Conservation (phyloP, 2,888 invertebrate genomes). For the Drosophila tanythrix region DNA sequence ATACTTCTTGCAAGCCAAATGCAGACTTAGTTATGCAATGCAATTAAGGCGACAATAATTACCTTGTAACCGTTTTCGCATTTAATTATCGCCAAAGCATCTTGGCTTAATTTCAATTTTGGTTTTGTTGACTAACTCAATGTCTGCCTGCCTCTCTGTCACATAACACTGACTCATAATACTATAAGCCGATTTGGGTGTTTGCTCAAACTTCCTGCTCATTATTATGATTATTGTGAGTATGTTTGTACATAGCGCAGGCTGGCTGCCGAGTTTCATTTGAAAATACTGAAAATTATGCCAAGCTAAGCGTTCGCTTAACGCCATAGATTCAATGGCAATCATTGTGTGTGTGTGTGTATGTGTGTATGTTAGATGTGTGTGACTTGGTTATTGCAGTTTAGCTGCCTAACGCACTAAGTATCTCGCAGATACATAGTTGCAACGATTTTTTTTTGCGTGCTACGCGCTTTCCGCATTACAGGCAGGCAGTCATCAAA, state of each 20-base stretch:
- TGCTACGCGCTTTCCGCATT: conserved; percentile 51
- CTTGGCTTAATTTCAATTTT: conserved; percentile 49
- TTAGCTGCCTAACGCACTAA: conserved; percentile 31
- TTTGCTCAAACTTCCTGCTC: conserved; percentile 68
- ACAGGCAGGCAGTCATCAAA: conserved; percentile 49
- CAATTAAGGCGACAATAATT: conserved; percentile 30
- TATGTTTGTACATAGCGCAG: conserved; percentile 5
- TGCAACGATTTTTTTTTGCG: conserved; percentile 24
- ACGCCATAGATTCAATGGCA: conserved; percentile 23
- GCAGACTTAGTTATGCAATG: conserved; percentile 64
- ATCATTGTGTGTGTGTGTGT: conserved; percentile 14
- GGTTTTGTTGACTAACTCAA: conserved; percentile 17
- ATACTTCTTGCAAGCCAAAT: conserved; percentile 41
- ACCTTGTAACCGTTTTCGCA: conserved; percentile 59
- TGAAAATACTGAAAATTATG: conserved; percentile 43
- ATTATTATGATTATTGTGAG: conserved; percentile 62
- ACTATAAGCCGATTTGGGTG: conserved; percentile 74
- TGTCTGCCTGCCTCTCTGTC: conserved; percentile 18
- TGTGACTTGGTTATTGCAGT: conserved; percentile 19
- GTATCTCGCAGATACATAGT: conserved; percentile 38
- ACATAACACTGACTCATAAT: conserved; percentile 56
- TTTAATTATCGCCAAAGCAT: conserved; percentile 66
- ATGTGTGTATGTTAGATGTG: conserved; percentile 11
- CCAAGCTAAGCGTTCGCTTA: conserved; percentile 27
- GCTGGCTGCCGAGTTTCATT: conserved; percentile 19